phyloP scores from a whole-genome alignment of 2,797 vertebrate species.

The Scarus forsteni region DNA sequence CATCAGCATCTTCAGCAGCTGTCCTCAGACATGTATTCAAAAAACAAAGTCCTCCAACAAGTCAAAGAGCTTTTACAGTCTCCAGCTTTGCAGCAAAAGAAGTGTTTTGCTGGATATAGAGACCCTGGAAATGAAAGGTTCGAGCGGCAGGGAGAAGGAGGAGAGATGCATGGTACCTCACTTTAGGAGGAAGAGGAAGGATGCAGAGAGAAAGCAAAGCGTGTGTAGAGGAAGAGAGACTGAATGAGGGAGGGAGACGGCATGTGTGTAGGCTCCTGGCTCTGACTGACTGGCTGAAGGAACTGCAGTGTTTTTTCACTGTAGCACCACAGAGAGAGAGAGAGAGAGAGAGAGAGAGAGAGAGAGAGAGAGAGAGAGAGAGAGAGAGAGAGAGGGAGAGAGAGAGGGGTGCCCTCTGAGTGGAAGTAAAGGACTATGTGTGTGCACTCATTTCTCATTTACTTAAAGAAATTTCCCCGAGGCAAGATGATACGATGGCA shows the following conservation, averaged over 20 bases:
- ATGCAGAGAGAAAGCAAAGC: slow-evolving; percentile 73
- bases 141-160: slow-evolving; percentile 54
- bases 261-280: slow-evolving; percentile 63
- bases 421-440: slow-evolving; percentile 37
- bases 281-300: slow-evolving; percentile 73
- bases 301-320: slow-evolving; percentile 79
- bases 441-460: slow-evolving; percentile 22
- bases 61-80: slow-evolving; percentile 50
- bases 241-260: slow-evolving; percentile 51
- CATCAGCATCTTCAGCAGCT: slow-evolving; percentile 27
- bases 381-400: slow-evolving; percentile 5
- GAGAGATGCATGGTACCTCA: slow-evolving; percentile 74
- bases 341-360: slow-evolving; percentile 14
- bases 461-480: slow-evolving; percentile 32
- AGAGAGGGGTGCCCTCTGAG: slow-evolving; percentile 46
- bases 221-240: slow-evolving; percentile 28
- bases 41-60: slow-evolving; percentile 71
- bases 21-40: slow-evolving; percentile 60
- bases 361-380: slow-evolving; percentile 31
- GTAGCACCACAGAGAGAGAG: slow-evolving; percentile 59
- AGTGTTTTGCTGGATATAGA: slow-evolving; percentile 53
- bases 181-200: slow-evolving; percentile 71
- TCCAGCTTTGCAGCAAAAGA: slow-evolving; percentile 56
- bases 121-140: slow-evolving; percentile 50
- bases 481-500: slow-evolving; percentile 32